phyloP scores from a whole-genome alignment of 2,113 vertebrate species.

The Aptenodytes forsteri region DNA sequence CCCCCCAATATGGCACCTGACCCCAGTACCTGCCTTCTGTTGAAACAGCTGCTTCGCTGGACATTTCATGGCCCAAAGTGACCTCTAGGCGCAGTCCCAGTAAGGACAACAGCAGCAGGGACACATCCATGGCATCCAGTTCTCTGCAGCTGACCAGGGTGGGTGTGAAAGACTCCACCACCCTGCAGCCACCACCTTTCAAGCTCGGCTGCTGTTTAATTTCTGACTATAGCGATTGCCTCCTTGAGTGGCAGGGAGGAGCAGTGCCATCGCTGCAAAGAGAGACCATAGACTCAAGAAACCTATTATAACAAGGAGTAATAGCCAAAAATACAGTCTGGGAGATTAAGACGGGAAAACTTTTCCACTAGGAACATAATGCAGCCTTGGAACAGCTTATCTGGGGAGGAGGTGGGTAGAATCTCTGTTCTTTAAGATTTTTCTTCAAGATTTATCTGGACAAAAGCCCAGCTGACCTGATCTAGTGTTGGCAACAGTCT shows the following conservation, averaged over 20 bases:
- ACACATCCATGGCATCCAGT: fast-evolving
- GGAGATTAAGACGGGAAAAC: neutral
- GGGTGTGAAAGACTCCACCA: neutral
- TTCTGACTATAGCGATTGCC: fast-evolving
- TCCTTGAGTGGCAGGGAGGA: neutral
- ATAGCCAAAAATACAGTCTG: neutral
- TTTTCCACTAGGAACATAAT: fast-evolving
- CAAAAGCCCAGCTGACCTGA: neutral
- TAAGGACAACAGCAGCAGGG: neutral
- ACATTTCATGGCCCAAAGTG: neutral
- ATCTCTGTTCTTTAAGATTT: neutral
- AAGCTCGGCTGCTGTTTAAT: fast-evolving
- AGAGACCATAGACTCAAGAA: fast-evolving
- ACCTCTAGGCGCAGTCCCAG: neutral
- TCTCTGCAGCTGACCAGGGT: neutral
- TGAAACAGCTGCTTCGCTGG: neutral
- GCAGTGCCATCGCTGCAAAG: neutral
- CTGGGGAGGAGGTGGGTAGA: neutral
- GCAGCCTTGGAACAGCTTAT: neutral
- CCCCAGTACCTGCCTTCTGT: neutral
- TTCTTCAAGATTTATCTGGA: neutral
- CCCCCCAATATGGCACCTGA: fast-evolving
- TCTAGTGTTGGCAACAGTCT: neutral
- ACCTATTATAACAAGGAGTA: fast-evolving
- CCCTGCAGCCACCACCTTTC: fast-evolving